These are phyloP conservation scores for Pegoplata infirma DNA, from an alignment of 2,888 invertebrate species.

Conservation along the genomic window DNA sequence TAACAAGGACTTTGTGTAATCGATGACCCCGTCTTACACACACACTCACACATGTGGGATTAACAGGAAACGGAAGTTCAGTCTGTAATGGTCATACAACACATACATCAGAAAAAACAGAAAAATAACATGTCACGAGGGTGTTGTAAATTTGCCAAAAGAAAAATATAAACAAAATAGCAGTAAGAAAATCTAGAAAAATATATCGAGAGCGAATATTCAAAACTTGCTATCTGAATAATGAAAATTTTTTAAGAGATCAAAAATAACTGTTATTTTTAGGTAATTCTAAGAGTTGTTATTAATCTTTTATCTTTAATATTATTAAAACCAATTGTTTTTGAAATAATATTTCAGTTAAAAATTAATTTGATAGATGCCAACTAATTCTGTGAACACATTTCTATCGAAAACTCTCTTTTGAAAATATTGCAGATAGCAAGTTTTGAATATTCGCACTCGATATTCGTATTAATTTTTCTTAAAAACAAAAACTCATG, in stretches of 20 bases:
- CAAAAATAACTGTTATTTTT: too few relatives aligned
- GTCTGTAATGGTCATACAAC: constrained; percentile 19
- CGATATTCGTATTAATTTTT: constrained; percentile 37
- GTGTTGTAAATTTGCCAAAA: constrained; percentile 48
- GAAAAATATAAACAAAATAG: constrained; percentile 25
- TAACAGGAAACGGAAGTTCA: constrained; percentile 64
- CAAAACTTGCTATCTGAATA: too few relatives aligned
- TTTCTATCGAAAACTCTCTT: too few relatives aligned
- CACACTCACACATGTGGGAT: constrained; percentile 44
- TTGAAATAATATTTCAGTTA: too few relatives aligned
- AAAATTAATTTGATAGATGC: too few relatives aligned
- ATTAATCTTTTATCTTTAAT: too few relatives aligned
- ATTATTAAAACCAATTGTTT: too few relatives aligned
- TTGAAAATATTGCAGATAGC: too few relatives aligned
- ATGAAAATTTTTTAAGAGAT: too few relatives aligned
- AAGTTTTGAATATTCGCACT: constrained; percentile 12
- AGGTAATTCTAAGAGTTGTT: too few relatives aligned
- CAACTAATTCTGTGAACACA: too few relatives aligned
- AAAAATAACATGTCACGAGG: constrained; percentile 57
- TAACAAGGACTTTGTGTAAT: constrained; percentile 37
- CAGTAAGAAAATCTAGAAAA: constrained; percentile 42
- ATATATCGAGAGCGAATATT: too few relatives aligned
- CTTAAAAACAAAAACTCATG: constrained; percentile 51
- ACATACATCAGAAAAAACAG: background rate
- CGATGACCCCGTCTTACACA: constrained; percentile 49